Evolutionary conservation across 1,140 invertebrate species (phyloP).

Genomic region (Polypedilum pembai): DNA sequence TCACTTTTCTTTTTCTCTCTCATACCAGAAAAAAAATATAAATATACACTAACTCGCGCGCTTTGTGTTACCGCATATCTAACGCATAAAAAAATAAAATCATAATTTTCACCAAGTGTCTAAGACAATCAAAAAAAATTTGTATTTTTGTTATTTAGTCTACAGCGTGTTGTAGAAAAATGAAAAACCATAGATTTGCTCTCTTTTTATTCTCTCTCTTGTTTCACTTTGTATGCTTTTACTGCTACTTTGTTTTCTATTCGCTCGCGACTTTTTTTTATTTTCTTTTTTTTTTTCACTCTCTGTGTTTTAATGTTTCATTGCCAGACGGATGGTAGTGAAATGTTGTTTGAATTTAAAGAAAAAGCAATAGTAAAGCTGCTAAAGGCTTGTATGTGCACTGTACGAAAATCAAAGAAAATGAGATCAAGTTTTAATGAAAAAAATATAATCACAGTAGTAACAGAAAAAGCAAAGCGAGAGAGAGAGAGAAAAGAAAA

Average conservation of each 20-base stretch:
- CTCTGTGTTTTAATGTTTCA: neutral
- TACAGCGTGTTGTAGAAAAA: neutral
- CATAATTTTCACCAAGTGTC: constrained; percentile 4
- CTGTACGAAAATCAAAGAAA: neutral
- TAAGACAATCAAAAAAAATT: constrained; percentile 3
- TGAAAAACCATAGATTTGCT: constrained; percentile 3
- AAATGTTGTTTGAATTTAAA: neutral
- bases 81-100: neutral
- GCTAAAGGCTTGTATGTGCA: neutral
- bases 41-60: neutral
- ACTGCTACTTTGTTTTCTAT: neutral
- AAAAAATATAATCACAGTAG: constrained; percentile 23
- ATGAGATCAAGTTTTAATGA: constrained; percentile 15
- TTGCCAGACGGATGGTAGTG: constrained; percentile 4
- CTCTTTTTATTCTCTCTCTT: neutral
- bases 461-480: no score
- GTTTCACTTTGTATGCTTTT: no score
- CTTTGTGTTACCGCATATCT: neutral
- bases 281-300: no score
- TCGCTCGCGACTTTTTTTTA: neutral
- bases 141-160: neutral
- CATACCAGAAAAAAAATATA: constrained; percentile 10
- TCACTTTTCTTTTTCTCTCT: constrained; percentile 16
- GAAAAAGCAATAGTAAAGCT: neutral
- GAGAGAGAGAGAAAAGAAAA: no score